Base-by-base conservation (phyloP, 53 echinoderm and acorn worm genomes). In the Crossaster papposus region DNA sequence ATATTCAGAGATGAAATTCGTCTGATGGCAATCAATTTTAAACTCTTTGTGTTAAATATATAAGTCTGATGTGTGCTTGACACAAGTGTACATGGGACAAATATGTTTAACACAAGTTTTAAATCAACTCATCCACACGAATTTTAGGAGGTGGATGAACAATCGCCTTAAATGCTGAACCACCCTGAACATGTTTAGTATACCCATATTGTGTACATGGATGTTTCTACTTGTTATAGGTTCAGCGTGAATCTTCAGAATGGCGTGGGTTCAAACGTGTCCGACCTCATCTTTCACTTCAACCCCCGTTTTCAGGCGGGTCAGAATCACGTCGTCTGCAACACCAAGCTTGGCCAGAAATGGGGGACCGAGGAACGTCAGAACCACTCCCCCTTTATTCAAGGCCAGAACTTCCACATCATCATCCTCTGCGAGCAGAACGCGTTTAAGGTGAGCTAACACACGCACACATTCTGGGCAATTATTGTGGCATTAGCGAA, bases 201-300 rank as follows among this genome's bases (percentile, higher is more conserved):
- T n/a, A n/a, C n/a, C n/a, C n/a, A n/a, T n/a, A n/a, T n/a, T n/a
- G n/a, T n/a, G n/a, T n/a, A n/a, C n/a, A n/a, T n/a, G n/a, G n/a
- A n/a, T n/a, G n/a, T n/a, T n/a, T n/a, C n/a, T n/a, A n/a, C n/a
- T n/a, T n/a, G n/a, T n/a, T n/a, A n/a, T 63, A 96, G 96, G 79
- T 96, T 96, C 90, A 93, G 91, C 64, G 79, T 96, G 51, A 96
- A 96, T 80, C 88, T 96, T 75, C 94, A 94, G 72, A 81, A 78
- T 51, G 96, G 96, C 31, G 81, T 80, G 10, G 83, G 92, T 4
- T 81, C 44, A 1, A 92, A 90, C 11, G 65, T 89, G 12, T 54
- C 94, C 2, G 77, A 96, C 71, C 82, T 94, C 23, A 94, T 91
- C 29, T 82, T 96, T 28, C 96, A 94, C 83, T 94, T 96, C 80